Percentiles rank a stretch among this genome's conserved stretches.
These are phyloP conservation scores for Formica exsecta DNA, from an alignment of 1,140 invertebrate species.

Conservation along the genomic window DNA sequence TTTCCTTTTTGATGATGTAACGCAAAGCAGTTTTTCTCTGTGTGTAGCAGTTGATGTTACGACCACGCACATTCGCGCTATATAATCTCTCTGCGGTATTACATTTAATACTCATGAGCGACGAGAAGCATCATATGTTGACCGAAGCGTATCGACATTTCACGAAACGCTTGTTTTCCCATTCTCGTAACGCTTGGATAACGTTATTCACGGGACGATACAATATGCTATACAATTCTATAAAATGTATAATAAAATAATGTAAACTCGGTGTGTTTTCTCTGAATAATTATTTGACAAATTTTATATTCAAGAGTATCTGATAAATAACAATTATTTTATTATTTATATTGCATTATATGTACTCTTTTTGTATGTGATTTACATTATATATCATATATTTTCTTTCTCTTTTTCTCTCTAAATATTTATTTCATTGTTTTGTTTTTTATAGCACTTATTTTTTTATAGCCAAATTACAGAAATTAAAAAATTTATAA, in stretches of 20 bases:
- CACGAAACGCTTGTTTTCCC: constrained; percentile 24
- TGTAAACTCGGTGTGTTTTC: neutral
- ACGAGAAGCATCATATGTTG: constrained; percentile 22
- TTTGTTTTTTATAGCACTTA: neutral
- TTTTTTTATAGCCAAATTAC: neutral
- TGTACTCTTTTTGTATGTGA: too few species aligned
- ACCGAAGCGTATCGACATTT: constrained; percentile 27
- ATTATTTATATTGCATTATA: too few species aligned
- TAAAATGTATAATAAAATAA: neutral
- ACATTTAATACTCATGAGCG: constrained; percentile 27
- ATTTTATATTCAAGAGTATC: neutral
- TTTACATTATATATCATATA: neutral
- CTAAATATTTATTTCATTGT: neutral
- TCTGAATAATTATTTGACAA: neutral
- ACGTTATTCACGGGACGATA: neutral
- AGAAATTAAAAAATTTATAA: neutral
- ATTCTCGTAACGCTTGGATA: constrained; percentile 3
- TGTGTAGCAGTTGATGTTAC: constrained; percentile 20
- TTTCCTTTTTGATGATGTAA: constrained; percentile 44
- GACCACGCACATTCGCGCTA: constrained; percentile 6
- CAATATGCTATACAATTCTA: neutral
- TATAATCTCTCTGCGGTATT: constrained; percentile 42
- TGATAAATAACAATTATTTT: neutral
- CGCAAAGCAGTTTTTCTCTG: neutral
- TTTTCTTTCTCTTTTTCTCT: too few species aligned